These are phyloP conservation scores for Macrochelys suwanniensis DNA, from an alignment of 2,797 vertebrate genomes.

Conservation along the genomic window DNA sequence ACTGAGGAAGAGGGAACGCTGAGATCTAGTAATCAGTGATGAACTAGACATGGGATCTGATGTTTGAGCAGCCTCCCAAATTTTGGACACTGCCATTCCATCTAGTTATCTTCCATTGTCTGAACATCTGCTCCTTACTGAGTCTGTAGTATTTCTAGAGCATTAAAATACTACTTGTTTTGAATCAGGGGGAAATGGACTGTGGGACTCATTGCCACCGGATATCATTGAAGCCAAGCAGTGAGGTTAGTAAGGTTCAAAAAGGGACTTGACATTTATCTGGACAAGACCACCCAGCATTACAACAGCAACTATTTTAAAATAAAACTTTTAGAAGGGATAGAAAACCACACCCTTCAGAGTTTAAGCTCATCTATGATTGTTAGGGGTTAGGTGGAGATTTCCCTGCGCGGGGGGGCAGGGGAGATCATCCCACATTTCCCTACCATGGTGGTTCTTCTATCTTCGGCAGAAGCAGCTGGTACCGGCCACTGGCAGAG, in stretches of 20 bases:
- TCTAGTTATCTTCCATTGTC: neutral
- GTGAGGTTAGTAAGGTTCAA: neutral
- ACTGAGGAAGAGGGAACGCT: neutral
- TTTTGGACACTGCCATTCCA: neutral
- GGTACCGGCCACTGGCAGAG: neutral
- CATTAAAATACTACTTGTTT: neutral
- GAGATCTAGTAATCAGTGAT: neutral
- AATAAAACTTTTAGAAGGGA: neutral
- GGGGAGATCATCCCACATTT: neutral
- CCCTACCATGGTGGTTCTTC: neutral
- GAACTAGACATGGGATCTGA: neutral
- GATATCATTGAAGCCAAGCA: neutral
- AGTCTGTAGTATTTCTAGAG: neutral
- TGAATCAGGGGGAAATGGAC: neutral
- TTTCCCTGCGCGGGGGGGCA: neutral
- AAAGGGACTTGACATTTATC: neutral
- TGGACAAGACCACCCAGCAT: neutral
- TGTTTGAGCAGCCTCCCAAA: neutral
- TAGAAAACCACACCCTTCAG: neutral
- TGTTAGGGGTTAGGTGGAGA: neutral
- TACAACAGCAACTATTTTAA: neutral
- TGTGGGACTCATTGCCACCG: neutral
- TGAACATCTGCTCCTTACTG: neutral
- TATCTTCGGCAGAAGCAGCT: neutral
- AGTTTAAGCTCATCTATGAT: neutral